phyloP scores from a whole-genome alignment of 2,888 invertebrate species.

The Sesamia inferens region DNA sequence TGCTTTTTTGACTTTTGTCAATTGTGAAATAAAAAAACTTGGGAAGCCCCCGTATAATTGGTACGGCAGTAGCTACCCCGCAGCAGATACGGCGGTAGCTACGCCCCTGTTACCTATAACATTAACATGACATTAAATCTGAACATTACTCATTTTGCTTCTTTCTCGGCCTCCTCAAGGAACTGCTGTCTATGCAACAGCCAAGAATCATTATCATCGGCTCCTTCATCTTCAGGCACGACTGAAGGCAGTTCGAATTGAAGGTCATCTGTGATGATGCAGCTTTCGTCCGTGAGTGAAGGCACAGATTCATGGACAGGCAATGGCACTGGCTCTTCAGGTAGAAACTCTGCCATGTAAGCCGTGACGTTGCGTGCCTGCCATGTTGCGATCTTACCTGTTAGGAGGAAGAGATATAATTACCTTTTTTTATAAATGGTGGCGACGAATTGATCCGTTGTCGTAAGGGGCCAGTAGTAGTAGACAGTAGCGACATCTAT shows the following conservation, averaged over 20 bases:
- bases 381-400: constrained; percentile 91
- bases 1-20: too few species aligned
- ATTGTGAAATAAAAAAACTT: too few species aligned
- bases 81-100: too few species aligned
- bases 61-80: too few species aligned
- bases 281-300: constrained; percentile 83
- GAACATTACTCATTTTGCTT: constrained; percentile 40
- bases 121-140: not conserved
- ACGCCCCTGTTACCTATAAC: not conserved
- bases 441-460: too few species aligned
- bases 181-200: constrained; percentile 84
- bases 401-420: not conserved
- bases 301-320: constrained; percentile 91
- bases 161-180: constrained; percentile 80
- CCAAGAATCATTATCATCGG: constrained; percentile 84
- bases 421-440: not conserved
- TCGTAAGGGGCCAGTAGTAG: not conserved
- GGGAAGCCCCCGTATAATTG: too few species aligned
- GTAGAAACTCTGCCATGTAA: constrained; percentile 92
- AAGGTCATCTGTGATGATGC: constrained; percentile 79
- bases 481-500: constrained; percentile 24
- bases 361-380: constrained; percentile 92
- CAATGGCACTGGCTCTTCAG: constrained; percentile 92
- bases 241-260: constrained; percentile 82
- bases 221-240: constrained; percentile 81